Evolutionary conservation across 2,888 invertebrate species (phyloP), one percentile per base, ranked within the genome.

Genomic region (Eupithecia exiguata): DNA sequence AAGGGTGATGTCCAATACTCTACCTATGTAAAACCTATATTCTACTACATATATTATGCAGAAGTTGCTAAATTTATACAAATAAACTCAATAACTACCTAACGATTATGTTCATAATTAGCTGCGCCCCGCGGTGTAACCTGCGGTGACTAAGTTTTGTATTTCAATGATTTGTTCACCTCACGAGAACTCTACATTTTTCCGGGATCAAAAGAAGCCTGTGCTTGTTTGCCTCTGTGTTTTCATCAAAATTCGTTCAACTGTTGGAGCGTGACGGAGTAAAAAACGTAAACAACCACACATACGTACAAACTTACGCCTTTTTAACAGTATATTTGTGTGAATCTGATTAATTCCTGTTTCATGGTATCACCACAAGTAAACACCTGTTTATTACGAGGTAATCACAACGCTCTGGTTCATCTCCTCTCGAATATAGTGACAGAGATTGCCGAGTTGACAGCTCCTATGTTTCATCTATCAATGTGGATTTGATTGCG

Each of bases 391-490:
- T 53, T 53, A 10, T 21, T 53, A 21, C 49, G 10, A 21, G 21
- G 21, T 53, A 53, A n/a, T 53, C 49, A 18, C 49, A 49, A 18
- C 7, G n/a, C 58, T 58, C 35, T 62, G 4, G 62, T 35, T 62
- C 30, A 62, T 61, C 40, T 43, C 69, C 61, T 62, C 49, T 53
- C 18, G 38, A 21, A 53, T 74, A 70, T 62, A 68, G 62, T 36
- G 10, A 68, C 70, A 68, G 74, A 74, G 70, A 74, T 70, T 70
- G 70, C 70, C 7, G 14, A 12, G 18, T 25, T 63, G 67, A 36
- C 67, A 63, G 62, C 49, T 68, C 62, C 53, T 70, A 62, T 53
- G 70, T 63, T 43, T 21, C 66, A 58, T 58, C 21, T n/a, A 53
- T 69, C 69, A 36, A 68, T 49, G 18, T 35, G 35, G 49, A 30